Evolutionary conservation across 2,797 vertebrate genomes (phyloP).

Genomic region (Vespertilio murinus): DNA sequence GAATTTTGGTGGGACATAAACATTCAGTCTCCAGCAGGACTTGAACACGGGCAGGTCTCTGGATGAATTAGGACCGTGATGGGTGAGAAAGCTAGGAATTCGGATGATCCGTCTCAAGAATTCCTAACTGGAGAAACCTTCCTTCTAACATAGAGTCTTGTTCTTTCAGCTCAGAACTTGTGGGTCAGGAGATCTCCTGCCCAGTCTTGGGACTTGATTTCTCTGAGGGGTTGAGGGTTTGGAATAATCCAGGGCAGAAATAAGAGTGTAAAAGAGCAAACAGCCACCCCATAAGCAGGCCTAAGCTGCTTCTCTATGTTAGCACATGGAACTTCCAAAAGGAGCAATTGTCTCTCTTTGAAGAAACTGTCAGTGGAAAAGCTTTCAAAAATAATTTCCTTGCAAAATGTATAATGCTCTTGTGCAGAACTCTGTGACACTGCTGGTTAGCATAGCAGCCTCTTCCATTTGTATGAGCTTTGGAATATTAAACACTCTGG

Average conservation of each 20-base stretch:
- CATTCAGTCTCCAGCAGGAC: neutral
- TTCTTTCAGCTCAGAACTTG: constrained; percentile 5
- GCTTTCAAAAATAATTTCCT: constrained; percentile 72
- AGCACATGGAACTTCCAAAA: constrained; percentile 55
- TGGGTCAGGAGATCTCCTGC: neutral
- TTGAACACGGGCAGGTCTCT: neutral
- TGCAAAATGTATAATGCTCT: constrained; percentile 43
- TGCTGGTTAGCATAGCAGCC: constrained; percentile 6
- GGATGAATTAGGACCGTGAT: neutral
- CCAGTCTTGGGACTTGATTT: neutral
- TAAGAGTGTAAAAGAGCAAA: neutral
- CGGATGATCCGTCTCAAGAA: neutral
- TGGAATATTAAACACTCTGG: constrained; percentile 37
- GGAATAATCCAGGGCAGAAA: constrained; percentile 9
- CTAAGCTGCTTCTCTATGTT: constrained; percentile 62
- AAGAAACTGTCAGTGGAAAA: constrained; percentile 65
- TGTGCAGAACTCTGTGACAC: constrained; percentile 17
- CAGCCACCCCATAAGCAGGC: neutral
- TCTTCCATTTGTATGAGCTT: constrained; percentile 12
- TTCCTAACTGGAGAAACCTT: neutral
- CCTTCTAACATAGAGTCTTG: neutral
- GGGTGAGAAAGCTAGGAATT: neutral
- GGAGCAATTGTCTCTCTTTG: constrained; percentile 64
- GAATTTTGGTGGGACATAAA: neutral
- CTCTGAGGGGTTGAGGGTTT: neutral